A percentile compares a stretch with the other conserved stretches of the same genome.
Evolutionary conservation across 1,140 invertebrate species (phyloP).

Genomic region (Eurosta solidaginis): DNA sequence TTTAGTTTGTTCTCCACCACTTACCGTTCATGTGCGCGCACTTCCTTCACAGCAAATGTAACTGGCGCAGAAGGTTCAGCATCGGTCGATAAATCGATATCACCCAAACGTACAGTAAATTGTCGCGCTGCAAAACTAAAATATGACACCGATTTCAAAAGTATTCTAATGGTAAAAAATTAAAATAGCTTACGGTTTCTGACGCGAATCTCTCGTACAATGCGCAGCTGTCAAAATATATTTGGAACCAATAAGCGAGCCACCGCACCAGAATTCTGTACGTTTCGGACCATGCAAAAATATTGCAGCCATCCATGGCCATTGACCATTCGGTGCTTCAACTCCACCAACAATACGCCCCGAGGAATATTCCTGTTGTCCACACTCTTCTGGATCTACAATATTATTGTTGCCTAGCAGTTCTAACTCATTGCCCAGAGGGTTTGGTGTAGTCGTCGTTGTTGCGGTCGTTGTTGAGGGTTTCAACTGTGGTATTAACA

Average conservation of each 20-base stretch:
- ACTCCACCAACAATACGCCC: conserved; percentile 89
- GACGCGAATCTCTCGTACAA: conserved; percentile 84
- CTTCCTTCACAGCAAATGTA: conserved; percentile 75
- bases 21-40: conserved; percentile 74
- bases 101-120: conserved; percentile 86
- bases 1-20: no score
- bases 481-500: conserved; percentile 58
- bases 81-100: conserved; percentile 81
- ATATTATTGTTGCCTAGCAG: conserved; percentile 59
- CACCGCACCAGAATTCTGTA: conserved; percentile 93
- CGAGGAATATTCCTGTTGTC: conserved; percentile 78
- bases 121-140: conserved; percentile 80
- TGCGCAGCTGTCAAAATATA: conserved; percentile 91
- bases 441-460: conserved; percentile 52
- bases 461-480: conserved; percentile 56
- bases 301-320: conserved; percentile 95
- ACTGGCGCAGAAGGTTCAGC: conserved; percentile 80
- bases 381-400: conserved; percentile 70
- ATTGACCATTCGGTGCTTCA: conserved; percentile 78
- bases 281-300: conserved; percentile 83
- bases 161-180: neutral
- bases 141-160: neutral
- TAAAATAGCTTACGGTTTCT: conserved; percentile 74
- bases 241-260: conserved; percentile 78
- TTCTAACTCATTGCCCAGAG: conserved; percentile 41